Evolutionary conservation across 2,113 vertebrate genomes (phyloP).

Genomic region (Anarhynchus alexandrinus): DNA sequence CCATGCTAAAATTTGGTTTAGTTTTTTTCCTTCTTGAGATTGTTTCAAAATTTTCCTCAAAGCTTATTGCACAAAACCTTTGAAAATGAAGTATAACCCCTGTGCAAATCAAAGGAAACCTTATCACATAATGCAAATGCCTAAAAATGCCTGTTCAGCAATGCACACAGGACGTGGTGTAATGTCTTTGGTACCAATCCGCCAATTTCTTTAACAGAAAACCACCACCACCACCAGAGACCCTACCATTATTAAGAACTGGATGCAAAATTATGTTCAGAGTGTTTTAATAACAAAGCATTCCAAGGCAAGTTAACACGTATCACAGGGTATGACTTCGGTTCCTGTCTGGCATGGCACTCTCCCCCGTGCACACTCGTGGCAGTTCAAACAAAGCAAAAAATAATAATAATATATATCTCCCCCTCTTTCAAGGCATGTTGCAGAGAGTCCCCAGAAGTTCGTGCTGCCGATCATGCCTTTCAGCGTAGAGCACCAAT

Average conservation of each 20-base stretch:
- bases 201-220: constrained; percentile 12
- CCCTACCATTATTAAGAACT: not conserved
- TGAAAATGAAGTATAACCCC: not conserved
- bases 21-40: constrained; percentile 28
- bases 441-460: constrained; percentile 36
- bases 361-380: not conserved
- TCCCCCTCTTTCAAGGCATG: constrained; percentile 31
- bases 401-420: not conserved
- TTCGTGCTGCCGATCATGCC: constrained; percentile 26
- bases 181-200: constrained; percentile 53
- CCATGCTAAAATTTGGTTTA: constrained; percentile 30
- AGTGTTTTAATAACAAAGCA: constrained; percentile 45
- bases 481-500: constrained; percentile 63
- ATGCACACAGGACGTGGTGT: not conserved
- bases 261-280: constrained; percentile 8
- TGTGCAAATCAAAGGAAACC: constrained; percentile 38
- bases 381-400: not conserved
- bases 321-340: not conserved
- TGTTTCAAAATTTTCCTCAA: not conserved
- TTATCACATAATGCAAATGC: not conserved
- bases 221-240: not conserved
- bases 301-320: constrained; percentile 35
- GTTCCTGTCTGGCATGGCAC: not conserved
- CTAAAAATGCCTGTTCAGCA: constrained; percentile 3
- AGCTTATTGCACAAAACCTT: constrained; percentile 35